phyloP scores from a whole-genome alignment of 2,888 invertebrate species.

The Ectemnius continuus region DNA sequence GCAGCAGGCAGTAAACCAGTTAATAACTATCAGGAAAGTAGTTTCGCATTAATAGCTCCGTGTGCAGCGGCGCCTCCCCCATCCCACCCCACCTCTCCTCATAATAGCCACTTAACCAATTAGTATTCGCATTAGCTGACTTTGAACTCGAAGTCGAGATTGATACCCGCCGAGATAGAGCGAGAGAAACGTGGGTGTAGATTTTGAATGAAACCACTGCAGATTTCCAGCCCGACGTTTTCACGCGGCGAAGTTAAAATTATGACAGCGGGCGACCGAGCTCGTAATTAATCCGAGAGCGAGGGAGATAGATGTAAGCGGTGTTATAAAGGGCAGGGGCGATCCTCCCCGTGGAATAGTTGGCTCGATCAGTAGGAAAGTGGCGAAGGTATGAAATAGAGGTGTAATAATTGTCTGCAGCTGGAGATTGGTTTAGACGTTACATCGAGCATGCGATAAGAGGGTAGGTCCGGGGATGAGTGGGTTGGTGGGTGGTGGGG shows the following conservation, averaged over 20 bases:
- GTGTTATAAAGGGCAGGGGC: too few relatives aligned
- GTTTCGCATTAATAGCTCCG: slow-evolving; percentile 3
- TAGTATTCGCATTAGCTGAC: background rate
- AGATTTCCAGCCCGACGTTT: too few relatives aligned
- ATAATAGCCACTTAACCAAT: slow-evolving; percentile 13
- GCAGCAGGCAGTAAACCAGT: slow-evolving; percentile 30
- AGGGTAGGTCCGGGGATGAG: background rate
- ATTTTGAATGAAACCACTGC: too few relatives aligned
- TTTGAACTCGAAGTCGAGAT: background rate
- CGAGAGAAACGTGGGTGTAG: too few relatives aligned
- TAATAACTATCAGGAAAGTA: slow-evolving; percentile 12
- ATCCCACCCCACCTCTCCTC: too few relatives aligned
- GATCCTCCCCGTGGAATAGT: too few relatives aligned
- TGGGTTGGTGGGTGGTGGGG: slow-evolving; percentile 21
- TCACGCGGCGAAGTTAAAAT: too few relatives aligned
- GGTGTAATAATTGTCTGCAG: slow-evolving; percentile 68
- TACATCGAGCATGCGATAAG: slow-evolving; percentile 63
- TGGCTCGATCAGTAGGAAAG: too few relatives aligned
- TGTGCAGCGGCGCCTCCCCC: background rate
- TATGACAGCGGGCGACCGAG: too few relatives aligned
- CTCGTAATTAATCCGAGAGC: too few relatives aligned
- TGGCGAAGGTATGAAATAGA: slow-evolving; percentile 53
- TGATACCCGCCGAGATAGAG: too few relatives aligned
- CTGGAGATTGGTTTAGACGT: slow-evolving; percentile 68
- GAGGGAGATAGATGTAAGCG: too few relatives aligned